Conservation (phyloP, 35 echinoderm and acorn worm species). For the Heliocidaris tuberculata region DNA sequence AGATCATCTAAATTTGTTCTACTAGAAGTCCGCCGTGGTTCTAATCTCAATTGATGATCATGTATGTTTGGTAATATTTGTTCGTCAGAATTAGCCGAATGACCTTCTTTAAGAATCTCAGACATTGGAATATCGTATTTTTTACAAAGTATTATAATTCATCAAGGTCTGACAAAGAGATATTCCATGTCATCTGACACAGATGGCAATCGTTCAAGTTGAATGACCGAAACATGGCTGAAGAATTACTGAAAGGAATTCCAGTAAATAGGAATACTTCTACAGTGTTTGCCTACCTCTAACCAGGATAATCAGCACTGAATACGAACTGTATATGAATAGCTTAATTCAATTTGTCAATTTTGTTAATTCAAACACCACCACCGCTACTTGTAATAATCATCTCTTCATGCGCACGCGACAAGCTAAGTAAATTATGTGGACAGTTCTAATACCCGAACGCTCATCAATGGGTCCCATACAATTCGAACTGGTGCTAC, state of each 20-base stretch:
- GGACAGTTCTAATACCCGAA: not conserved
- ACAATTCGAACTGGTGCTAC: not conserved
- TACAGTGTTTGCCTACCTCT: not conserved
- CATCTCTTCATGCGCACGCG: not conserved
- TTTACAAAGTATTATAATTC: no score
- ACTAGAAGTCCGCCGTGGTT: no score
- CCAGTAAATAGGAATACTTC: not conserved
- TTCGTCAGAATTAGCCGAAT: no score
- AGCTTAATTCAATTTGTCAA: slow-evolving; percentile 16
- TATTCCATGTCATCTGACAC: no score
- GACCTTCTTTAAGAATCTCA: no score
- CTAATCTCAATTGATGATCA: no score
- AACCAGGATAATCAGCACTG: not conserved
- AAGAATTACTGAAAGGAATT: not conserved
- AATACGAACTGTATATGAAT: not conserved
- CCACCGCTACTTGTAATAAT: not conserved
- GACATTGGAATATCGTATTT: no score
- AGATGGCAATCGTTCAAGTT: no score
- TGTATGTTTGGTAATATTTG: no score
- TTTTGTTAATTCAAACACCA: slow-evolving; percentile 6
- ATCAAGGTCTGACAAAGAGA: no score
- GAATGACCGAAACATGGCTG: no score
- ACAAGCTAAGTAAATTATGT: not conserved
- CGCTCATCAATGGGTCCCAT: not conserved
- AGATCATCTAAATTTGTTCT: no score